Percentiles rank a stretch among this genome's conserved stretches.
Conservation (phyloP, 1,140 invertebrate species). For the Agrilus planipennis region DNA sequence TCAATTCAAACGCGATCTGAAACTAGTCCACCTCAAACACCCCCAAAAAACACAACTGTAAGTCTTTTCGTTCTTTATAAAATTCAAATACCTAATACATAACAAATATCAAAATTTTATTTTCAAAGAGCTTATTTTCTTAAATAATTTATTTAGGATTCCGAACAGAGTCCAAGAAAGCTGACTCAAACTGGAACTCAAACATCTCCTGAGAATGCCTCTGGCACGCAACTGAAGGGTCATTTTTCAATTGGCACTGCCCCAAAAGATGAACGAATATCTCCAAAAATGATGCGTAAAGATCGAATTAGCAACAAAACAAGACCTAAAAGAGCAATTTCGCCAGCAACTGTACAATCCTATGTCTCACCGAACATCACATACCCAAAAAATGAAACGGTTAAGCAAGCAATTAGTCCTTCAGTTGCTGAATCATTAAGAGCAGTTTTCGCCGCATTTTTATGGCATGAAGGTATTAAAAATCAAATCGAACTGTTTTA, state of each 20-base stretch:
- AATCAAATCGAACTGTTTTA: not conserved
- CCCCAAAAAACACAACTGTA: constrained; percentile 21
- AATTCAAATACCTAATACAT: no score
- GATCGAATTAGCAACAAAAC: constrained; percentile 41
- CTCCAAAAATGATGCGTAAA: constrained; percentile 50
- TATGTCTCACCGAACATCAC: constrained; percentile 21
- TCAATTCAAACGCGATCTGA: constrained; percentile 43
- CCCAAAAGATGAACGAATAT: constrained; percentile 45
- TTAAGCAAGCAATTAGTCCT: constrained; percentile 79
- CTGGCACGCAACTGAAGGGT: constrained; percentile 38
- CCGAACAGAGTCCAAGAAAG: constrained; percentile 35
- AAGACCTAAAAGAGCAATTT: constrained; percentile 48
- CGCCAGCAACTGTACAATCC: constrained; percentile 41
- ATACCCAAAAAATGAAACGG: constrained; percentile 34
- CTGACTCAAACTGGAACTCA: constrained; percentile 63
- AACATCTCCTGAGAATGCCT: constrained; percentile 55
- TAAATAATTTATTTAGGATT: constrained; percentile 26
- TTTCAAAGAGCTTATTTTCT: no score
- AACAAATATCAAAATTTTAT: no score
- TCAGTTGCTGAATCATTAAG: constrained; percentile 86
- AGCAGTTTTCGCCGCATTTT: constrained; percentile 87
- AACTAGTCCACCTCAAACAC: constrained; percentile 39
- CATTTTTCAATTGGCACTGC: constrained; percentile 50
- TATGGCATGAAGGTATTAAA: constrained; percentile 82
- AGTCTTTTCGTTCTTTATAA: constrained; percentile 12